Base-by-base conservation (phyloP, 2,113 vertebrate species). In the Cisticola juncidis region DNA sequence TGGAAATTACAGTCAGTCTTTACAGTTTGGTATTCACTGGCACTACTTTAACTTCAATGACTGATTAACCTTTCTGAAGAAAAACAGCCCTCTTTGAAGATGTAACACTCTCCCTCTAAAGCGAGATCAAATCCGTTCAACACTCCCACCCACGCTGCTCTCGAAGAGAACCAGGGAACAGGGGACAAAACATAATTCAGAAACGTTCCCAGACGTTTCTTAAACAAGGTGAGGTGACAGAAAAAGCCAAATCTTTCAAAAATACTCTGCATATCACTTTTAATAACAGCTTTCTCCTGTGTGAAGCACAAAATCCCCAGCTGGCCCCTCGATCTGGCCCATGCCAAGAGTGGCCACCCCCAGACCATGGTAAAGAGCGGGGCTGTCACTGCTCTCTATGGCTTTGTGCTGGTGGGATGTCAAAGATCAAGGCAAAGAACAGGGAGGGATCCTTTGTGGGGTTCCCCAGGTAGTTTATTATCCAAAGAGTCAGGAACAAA, bases 101-200 rank as follows among this genome's bases (percentile, higher is more conserved):
- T 92, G 50, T 73, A 81, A 81, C 76, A 81, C 74, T 93, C 88
- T 81, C 60, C 88, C 60, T 51, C 57, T 71, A 62, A 94, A 95
- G 76, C 68, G 92, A 96, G 86, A 94, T 92, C 86, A 88, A 97
- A 94, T 62, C 94, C 86, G 0, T 73, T 95, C 58, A 50, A 66
- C 88, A 92, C 95, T 92, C 96, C 94, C 82, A 96, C 94, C 93
- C 92, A 70, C 4, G 2, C 7, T 92, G 86, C 82, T 94, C 95
- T 90, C 28, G 5, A 83, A 79, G 78, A 70, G 38, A 81, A 29
- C 45, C 60, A 80, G 24, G 11, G 26, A 96, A 66, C 19, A 69
- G 50, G 69, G 53, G 74, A 92, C 78, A 95, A 92, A 95, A 90
- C 62, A 20, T 38, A 54, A 80, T 83, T 73, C 40, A 73, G 65